These are phyloP conservation scores for Linyphia triangularis DNA, from an alignment of 2,888 invertebrate genomes.

Conservation along the genomic window DNA sequence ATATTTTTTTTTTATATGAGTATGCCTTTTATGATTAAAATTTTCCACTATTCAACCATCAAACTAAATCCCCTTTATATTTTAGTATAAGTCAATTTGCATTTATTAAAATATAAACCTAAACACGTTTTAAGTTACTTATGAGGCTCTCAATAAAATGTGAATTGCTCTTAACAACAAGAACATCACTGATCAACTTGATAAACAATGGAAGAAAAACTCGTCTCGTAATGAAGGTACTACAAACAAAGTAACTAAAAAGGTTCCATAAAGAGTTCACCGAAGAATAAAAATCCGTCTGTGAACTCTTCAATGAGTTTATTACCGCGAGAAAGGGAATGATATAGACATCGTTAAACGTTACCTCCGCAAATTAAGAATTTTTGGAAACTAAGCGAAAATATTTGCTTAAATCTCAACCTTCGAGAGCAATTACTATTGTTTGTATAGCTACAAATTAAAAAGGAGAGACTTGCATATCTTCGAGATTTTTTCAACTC, in stretches of 20 bases:
- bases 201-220: no score
- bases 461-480: constrained; percentile 13
- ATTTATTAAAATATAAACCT: no score
- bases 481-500: constrained; percentile 11
- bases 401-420: constrained; percentile 46
- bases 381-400: constrained; percentile 4
- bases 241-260: neutral
- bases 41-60: no score
- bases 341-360: neutral
- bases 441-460: constrained; percentile 44
- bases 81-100: no score
- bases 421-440: constrained; percentile 49
- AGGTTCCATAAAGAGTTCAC: neutral
- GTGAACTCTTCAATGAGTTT: neutral
- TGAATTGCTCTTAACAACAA: no score
- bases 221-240: no score
- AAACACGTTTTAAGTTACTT: no score
- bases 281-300: neutral
- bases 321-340: neutral
- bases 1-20: no score
- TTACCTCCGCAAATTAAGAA: neutral
- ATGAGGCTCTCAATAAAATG: no score
- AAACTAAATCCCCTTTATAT: no score
- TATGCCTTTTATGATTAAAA: no score
- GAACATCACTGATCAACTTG: no score